Evolutionary conservation across 2,888 invertebrate species (phyloP).

Genomic region (Epicampocera succincta): DNA sequence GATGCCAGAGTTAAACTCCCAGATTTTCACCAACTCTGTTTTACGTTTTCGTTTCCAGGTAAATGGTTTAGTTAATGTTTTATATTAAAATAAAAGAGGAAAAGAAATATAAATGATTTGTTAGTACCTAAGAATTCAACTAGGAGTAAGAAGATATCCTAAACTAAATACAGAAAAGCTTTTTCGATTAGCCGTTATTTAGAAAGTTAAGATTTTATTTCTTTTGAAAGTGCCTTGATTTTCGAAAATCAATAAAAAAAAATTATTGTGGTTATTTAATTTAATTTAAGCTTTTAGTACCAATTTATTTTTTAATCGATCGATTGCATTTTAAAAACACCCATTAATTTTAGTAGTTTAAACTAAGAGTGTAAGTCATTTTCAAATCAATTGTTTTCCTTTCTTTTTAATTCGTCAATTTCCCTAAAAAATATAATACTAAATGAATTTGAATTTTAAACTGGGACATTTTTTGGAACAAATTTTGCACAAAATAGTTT

Average conservation of each 20-base stretch:
- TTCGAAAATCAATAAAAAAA: conserved; percentile 5
- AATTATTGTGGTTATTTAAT: conserved; percentile 53
- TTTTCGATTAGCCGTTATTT: conserved; percentile 47
- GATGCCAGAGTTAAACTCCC: not conserved
- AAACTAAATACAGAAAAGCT: conserved; percentile 10
- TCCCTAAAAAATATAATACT: conserved; percentile 4
- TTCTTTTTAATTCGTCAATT: conserved; percentile 5
- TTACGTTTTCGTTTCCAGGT: conserved; percentile 33
- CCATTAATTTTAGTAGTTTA: conserved; percentile 41
- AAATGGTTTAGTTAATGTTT: conserved; percentile 60
- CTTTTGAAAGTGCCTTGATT: conserved; percentile 59
- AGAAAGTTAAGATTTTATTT: conserved; percentile 51
- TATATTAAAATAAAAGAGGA: conserved; percentile 52
- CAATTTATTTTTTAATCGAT: conserved; percentile 52
- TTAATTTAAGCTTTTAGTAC: conserved; percentile 65
- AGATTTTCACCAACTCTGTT: not conserved
- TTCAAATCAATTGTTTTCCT: conserved; percentile 9
- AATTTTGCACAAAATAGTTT: too few species aligned
- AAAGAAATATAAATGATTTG: conserved; percentile 33
- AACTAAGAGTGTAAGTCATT: conserved; percentile 44
- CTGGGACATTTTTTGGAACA: too few species aligned
- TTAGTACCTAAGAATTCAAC: conserved; percentile 59
- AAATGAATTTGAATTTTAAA: conserved; percentile 49
- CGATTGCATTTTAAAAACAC: conserved; percentile 60
- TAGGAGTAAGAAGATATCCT: conserved; percentile 33